phyloP scores from a whole-genome alignment of 2,113 vertebrate species.

The Laticauda laticaudata region DNA sequence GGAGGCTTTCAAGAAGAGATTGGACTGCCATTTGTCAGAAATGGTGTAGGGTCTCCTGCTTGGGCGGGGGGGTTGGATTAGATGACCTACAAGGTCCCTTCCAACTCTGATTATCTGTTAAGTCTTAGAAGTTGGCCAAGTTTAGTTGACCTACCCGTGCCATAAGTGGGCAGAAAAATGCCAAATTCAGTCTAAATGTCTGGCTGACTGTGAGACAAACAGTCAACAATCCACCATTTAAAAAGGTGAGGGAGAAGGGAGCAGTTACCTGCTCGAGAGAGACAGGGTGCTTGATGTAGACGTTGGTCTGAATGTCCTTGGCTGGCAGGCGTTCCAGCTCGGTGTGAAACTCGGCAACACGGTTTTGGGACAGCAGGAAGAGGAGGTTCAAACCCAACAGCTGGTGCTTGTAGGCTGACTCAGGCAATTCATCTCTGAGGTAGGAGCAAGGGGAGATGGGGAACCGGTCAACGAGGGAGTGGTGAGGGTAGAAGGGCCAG shows the following conservation, averaged over 20 bases:
- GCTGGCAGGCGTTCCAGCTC: constrained; percentile 91
- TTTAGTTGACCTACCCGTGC: too few species aligned
- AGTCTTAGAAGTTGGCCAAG: too few species aligned
- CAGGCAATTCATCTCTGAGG: constrained; percentile 81
- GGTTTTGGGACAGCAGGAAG: constrained; percentile 94
- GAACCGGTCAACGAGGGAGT: neutral
- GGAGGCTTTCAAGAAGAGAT: too few species aligned
- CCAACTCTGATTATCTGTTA: too few species aligned
- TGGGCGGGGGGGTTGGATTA: too few species aligned
- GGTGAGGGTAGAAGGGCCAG: neutral
- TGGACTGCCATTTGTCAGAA: too few species aligned
- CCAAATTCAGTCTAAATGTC: neutral
- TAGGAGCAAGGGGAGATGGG: neutral
- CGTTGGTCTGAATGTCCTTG: constrained; percentile 89
- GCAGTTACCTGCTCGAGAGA: constrained; percentile 77
- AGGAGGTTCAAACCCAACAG: constrained; percentile 91
- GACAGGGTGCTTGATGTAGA: constrained; percentile 94
- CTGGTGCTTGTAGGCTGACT: constrained; percentile 91
- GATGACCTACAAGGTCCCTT: too few species aligned
- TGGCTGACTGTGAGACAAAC: neutral
- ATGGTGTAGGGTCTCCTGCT: too few species aligned
- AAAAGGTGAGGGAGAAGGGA: neutral
- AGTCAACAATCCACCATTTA: neutral
- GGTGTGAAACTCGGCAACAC: constrained; percentile 94
- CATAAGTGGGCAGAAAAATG: too few species aligned